phyloP scores from a whole-genome alignment of 2,888 invertebrate species.

The Phortica okadai region DNA sequence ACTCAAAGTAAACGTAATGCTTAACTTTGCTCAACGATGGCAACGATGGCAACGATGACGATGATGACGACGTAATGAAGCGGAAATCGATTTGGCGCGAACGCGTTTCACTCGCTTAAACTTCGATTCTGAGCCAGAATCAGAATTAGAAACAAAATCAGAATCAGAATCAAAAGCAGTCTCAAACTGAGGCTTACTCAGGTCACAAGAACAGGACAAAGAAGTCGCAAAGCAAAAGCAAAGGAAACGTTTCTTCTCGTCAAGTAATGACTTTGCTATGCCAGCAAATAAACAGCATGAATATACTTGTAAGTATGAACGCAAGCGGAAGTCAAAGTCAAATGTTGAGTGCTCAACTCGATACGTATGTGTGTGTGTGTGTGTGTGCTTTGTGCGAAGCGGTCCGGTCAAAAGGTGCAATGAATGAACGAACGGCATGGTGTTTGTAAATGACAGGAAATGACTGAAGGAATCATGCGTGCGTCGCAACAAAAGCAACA shows the following conservation, averaged over 20 bases:
- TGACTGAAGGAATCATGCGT: conserved; percentile 66
- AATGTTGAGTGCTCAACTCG: neutral
- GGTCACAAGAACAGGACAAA: no score
- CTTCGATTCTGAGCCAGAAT: neutral
- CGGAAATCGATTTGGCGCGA: conserved; percentile 68
- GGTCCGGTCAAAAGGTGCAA: no score
- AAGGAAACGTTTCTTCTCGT: no score
- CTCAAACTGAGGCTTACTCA: no score
- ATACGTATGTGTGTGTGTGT: conserved; percentile 1
- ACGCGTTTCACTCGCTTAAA: conserved; percentile 13
- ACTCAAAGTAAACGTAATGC: neutral
- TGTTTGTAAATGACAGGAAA: conserved; percentile 48
- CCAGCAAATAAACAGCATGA: no score
- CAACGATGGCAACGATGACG: no score
- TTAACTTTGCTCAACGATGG: no score
- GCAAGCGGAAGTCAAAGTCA: neutral
- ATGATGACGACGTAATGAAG: conserved; percentile 59
- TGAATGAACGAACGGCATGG: neutral
- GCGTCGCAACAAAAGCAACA: conserved; percentile 46
- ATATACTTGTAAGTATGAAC: no score
- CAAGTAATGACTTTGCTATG: no score
- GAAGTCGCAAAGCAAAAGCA: no score
- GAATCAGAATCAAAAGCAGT: no score
- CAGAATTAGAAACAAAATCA: neutral
- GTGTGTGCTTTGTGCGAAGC: conserved; percentile 42